Conservation (phyloP, 2,113 vertebrate species). For the Riparia riparia region DNA sequence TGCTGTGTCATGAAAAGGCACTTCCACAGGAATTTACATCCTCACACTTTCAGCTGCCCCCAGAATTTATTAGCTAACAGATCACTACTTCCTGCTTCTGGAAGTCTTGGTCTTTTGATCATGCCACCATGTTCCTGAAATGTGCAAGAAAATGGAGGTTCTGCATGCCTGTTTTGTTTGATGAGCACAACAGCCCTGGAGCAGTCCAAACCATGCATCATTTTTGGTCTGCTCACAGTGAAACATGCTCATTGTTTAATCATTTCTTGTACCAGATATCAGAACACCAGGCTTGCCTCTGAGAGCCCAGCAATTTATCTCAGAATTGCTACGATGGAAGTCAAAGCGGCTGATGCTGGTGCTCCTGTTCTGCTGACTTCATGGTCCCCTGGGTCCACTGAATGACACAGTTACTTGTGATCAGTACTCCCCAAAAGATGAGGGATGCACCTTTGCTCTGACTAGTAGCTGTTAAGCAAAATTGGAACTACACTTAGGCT, state of each 20-base stretch:
- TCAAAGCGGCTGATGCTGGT: not conserved
- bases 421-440: not conserved
- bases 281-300: not conserved
- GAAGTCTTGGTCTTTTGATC: not conserved
- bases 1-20: not conserved
- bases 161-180: not conserved
- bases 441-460: not conserved
- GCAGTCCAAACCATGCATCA: not conserved
- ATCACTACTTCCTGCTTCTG: slow-evolving; percentile 16
- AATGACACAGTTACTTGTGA: not conserved
- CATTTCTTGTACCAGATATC: not conserved
- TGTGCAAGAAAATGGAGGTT: not conserved
- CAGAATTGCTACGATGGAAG: not conserved
- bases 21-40: not conserved
- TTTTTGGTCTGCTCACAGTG: not conserved
- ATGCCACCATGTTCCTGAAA: not conserved
- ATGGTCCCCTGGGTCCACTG: not conserved
- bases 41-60: not conserved
- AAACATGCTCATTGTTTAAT: not conserved
- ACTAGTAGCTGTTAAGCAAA: not conserved
- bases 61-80: slow-evolving; percentile 6
- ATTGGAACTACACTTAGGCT: not conserved
- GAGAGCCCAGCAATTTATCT: not conserved
- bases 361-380: rapidly evolving
- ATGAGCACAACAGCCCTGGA: not conserved